Conservation (phyloP, 2,113 vertebrate genomes). For the Oceanites oceanicus region DNA sequence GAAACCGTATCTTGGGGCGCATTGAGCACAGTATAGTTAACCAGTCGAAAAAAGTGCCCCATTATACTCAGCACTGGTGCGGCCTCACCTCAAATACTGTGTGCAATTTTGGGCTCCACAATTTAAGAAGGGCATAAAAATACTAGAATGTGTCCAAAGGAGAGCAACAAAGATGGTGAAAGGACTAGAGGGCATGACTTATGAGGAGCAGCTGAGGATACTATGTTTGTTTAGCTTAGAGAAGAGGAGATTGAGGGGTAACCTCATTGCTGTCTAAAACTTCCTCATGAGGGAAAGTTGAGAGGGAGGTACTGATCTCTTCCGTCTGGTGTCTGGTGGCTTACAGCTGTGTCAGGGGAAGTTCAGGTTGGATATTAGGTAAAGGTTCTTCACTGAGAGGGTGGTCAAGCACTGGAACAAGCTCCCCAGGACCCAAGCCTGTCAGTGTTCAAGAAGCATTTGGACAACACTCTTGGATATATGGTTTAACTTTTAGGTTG, state of each 20-base stretch:
- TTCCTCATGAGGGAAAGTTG: not conserved
- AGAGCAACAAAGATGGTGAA: not conserved
- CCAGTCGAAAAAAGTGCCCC: not conserved
- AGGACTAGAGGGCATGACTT: not conserved
- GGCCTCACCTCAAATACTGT: not conserved
- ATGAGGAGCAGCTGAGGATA: not conserved
- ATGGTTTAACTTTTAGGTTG: not conserved
- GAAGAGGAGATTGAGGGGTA: not conserved
- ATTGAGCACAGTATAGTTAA: not conserved
- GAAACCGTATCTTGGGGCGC: not conserved
- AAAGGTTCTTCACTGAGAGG: not conserved
- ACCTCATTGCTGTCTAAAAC: not conserved
- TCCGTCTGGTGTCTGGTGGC: not conserved
- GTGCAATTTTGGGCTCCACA: not conserved
- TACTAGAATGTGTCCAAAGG: not conserved
- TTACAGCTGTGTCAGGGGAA: not conserved
- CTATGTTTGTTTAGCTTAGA: not conserved
- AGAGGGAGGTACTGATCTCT: not conserved
- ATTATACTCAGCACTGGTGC: not conserved
- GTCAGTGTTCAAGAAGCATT: not conserved
- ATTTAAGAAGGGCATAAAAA: not conserved
- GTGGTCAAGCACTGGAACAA: not conserved
- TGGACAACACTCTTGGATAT: not conserved
- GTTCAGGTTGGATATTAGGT: not conserved
- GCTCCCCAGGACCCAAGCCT: not conserved